A percentile compares a stretch with the other conserved stretches of the same genome.
These are phyloP conservation scores for Cephus cinctus DNA, from an alignment of 1,140 invertebrate species.

Conservation along the genomic window DNA sequence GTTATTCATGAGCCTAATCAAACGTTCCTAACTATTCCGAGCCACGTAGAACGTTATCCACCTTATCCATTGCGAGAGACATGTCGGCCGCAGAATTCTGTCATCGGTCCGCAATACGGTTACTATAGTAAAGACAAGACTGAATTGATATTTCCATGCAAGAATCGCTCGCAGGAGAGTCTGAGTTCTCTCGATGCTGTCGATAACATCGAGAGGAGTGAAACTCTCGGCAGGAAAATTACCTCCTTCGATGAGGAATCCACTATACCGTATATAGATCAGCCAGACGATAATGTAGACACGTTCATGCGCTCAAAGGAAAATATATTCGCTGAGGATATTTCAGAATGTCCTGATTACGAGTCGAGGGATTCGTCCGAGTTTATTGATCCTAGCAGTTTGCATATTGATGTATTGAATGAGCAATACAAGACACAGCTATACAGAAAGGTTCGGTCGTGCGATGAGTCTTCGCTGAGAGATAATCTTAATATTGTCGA, in stretches of 20 bases:
- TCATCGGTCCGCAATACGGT: slow-evolving; percentile 17
- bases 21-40: slow-evolving; percentile 40
- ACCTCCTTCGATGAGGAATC: slow-evolving; percentile 23
- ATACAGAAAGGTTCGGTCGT: not conserved
- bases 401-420: not conserved
- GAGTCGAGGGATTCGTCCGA: slow-evolving; percentile 24
- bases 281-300: slow-evolving; percentile 10
- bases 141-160: slow-evolving; percentile 31
- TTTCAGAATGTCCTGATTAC: too few species aligned
- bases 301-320: not conserved
- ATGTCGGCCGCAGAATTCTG: not conserved
- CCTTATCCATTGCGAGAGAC: slow-evolving; percentile 30
- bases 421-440: not conserved
- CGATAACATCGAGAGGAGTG: not conserved
- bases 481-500: not conserved
- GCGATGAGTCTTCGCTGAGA: not conserved
- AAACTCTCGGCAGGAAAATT: slow-evolving; percentile 17
- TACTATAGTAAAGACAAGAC: slow-evolving; percentile 36
- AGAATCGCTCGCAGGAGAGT: slow-evolving; percentile 18
- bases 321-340: too few species aligned
- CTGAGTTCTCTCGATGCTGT: slow-evolving; percentile 11
- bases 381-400: not conserved
- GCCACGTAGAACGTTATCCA: slow-evolving; percentile 35
- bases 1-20: slow-evolving; percentile 35
- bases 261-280: slow-evolving; percentile 41